A percentile compares a stretch with the other conserved stretches of the same genome.
Conservation (phyloP, 2,797 vertebrate species). For the Mus spretus region DNA sequence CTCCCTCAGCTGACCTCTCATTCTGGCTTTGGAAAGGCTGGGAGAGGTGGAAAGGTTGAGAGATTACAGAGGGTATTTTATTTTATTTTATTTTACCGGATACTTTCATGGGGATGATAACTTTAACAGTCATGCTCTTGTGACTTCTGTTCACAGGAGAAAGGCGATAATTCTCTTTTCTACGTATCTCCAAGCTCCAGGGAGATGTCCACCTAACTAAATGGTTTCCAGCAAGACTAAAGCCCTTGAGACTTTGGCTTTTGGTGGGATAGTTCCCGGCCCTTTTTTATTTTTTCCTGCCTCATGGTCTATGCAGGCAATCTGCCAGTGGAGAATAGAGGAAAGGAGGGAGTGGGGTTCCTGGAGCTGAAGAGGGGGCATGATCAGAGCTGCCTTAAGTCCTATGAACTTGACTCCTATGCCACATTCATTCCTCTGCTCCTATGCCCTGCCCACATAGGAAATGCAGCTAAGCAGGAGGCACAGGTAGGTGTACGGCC, state of each 20-base stretch:
- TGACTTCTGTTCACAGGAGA: not conserved
- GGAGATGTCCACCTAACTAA: not conserved
- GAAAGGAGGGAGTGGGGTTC: not conserved
- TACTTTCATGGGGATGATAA: not conserved
- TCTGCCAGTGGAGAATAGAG: not conserved
- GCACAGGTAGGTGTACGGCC: not conserved
- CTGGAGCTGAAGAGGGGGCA: not conserved
- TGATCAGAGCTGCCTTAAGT: not conserved
- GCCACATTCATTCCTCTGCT: not conserved
- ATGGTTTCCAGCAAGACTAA: not conserved
- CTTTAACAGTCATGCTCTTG: not conserved
- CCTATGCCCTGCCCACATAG: not conserved
- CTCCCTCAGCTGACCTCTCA: not conserved
- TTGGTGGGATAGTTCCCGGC: not conserved
- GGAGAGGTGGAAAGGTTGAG: not conserved
- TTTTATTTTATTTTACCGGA: not conserved
- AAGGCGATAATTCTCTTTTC: not conserved
- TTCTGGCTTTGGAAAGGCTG: not conserved
- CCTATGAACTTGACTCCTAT: not conserved
- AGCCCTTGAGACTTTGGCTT: not conserved
- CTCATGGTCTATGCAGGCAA: no score
- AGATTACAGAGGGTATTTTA: not conserved
- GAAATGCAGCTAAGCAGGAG: not conserved
- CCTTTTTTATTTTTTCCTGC: not conserved
- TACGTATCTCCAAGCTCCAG: not conserved